Conservation (phyloP, 2,888 invertebrate species). For the Prosapia bicincta region DNA sequence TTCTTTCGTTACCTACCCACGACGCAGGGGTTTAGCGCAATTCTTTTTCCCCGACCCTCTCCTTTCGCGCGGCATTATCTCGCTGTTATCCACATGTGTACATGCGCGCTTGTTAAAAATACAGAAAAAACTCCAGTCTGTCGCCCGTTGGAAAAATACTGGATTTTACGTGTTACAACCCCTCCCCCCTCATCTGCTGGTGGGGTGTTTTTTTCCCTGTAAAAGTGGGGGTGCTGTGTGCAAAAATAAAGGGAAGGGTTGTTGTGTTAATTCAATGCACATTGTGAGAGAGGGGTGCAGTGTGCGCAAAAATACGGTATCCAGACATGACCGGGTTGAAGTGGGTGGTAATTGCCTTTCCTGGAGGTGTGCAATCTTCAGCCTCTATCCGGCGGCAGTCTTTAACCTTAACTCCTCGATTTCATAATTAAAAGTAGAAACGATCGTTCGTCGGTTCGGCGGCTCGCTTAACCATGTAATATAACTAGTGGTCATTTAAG, state of each 20-base stretch:
- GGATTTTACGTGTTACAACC: slow-evolving; percentile 16
- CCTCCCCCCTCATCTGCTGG: slow-evolving; percentile 18
- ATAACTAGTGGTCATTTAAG: too few relatives aligned
- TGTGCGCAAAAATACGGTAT: slow-evolving; percentile 23
- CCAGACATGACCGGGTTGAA: background rate
- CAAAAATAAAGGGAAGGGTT: slow-evolving; percentile 30
- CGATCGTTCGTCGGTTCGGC: too few relatives aligned
- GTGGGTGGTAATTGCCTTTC: slow-evolving; percentile 9
- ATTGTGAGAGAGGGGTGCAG: slow-evolving; percentile 22
- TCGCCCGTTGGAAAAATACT: slow-evolving; percentile 24
- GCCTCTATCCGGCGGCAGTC: too few relatives aligned
- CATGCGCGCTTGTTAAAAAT: slow-evolving; percentile 24
- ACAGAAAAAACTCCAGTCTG: slow-evolving; percentile 16
- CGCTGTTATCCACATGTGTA: background rate
- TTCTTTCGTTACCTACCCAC: slow-evolving; percentile 25
- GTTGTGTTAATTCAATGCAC: slow-evolving; percentile 32
- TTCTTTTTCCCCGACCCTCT: slow-evolving; percentile 14
- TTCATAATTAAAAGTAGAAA: background rate
- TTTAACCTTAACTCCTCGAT: slow-evolving; percentile 10
- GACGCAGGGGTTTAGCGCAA: slow-evolving; percentile 25
- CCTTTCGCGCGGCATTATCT: slow-evolving; percentile 14
- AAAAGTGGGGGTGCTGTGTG: slow-evolving; percentile 24
- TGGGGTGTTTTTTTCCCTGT: slow-evolving; percentile 24
- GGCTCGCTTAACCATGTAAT: too few relatives aligned
- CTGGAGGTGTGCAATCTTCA: background rate